These are phyloP conservation scores for Tupaia tana DNA, from an alignment of 2,113 vertebrate genomes.

Conservation along the genomic window DNA sequence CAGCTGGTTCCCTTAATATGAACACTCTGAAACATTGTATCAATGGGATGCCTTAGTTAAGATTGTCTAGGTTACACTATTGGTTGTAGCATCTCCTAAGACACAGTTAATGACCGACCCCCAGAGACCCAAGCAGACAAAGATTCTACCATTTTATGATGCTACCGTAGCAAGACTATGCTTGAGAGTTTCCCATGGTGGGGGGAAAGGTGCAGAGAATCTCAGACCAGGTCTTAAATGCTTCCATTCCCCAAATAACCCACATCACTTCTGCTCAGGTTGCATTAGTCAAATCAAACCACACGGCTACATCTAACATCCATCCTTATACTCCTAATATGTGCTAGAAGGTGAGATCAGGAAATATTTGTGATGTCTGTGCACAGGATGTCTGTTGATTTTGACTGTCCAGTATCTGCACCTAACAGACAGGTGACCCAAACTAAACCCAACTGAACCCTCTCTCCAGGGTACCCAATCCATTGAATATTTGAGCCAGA, in stretches of 20 bases:
- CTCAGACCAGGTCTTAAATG: not conserved
- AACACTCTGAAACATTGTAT: not conserved
- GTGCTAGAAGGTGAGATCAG: not conserved
- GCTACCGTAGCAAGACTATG: accelerated
- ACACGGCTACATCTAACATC: not conserved
- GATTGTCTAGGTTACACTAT: not conserved
- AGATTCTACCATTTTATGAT: not conserved
- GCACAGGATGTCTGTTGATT: not conserved
- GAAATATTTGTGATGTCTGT: not conserved
- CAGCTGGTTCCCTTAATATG: not conserved
- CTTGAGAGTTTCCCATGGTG: not conserved
- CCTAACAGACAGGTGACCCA: not conserved
- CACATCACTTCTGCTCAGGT: not conserved
- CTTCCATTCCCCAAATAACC: not conserved
- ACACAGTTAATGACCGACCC: not conserved
- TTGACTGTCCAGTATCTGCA: not conserved
- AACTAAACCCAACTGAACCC: no score
- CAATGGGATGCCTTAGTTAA: no score
- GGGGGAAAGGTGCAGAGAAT: no score
- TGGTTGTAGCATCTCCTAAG: not conserved
- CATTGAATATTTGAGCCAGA: not conserved
- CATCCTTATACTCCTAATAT: not conserved
- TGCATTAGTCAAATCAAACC: not conserved
- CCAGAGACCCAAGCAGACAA: not conserved
- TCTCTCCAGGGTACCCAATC: not conserved